Percentiles rank a stretch among this genome's conserved stretches.
Conservation (phyloP, 2,113 vertebrate species). For the Daphoenositta chrysoptera region DNA sequence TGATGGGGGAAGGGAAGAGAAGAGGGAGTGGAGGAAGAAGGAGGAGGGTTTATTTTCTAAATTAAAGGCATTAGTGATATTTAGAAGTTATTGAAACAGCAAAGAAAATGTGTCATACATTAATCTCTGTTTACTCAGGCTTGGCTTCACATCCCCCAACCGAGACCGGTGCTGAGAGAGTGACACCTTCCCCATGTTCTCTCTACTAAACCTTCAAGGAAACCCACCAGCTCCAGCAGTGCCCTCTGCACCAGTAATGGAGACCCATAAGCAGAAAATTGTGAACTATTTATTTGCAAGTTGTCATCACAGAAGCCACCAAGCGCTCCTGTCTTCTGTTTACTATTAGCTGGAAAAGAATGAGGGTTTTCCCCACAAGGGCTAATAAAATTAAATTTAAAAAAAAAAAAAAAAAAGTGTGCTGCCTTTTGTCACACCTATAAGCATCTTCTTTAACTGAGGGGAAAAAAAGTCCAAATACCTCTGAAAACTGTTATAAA, state of each 20-base stretch:
- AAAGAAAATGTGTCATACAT: background rate
- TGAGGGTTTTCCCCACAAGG: background rate
- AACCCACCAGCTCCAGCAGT: background rate
- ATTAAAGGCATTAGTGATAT: background rate
- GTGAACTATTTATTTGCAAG: background rate
- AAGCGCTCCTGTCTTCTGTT: background rate
- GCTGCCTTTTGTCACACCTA: background rate
- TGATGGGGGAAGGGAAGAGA: background rate
- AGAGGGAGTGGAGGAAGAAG: accelerated
- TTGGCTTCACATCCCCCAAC: background rate
- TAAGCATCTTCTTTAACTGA: background rate
- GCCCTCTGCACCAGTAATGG: background rate
- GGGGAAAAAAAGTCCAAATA: background rate
- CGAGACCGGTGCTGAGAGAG: accelerated
- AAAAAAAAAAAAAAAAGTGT: background rate
- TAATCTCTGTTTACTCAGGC: background rate
- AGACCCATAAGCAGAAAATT: accelerated
- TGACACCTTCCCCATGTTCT: background rate
- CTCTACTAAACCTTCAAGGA: background rate
- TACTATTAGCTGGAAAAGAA: background rate
- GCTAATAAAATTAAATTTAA: no score
- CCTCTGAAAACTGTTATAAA: background rate
- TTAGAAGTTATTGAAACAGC: background rate
- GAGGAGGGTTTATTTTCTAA: background rate
- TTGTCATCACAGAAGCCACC: background rate